Base-by-base conservation (phyloP, 2,888 invertebrate species). In the Pachliopta kotzebuea region DNA sequence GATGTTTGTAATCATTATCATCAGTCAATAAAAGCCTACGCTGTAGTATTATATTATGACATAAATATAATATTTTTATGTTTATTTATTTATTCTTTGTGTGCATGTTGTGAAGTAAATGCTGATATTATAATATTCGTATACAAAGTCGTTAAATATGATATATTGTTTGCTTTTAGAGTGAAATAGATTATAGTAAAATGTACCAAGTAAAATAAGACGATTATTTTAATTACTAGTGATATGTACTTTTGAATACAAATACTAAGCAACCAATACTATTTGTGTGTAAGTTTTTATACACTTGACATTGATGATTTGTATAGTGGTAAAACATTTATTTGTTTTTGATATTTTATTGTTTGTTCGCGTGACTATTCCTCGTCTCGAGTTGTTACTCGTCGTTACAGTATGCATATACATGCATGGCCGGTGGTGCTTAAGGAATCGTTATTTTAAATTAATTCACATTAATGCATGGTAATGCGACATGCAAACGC, bases 301-400 rank as follows among this genome's bases (percentile, higher is more conserved):
- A 21, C 50, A n/a, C n/a, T 52, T 52, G 31, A 18, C 42, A 57
- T 23, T 23, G 20, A 21, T 21, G 23, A 26, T 21, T 17, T 20
- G 18, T 24, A 21, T 14, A 62, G 56, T 21, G 50, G 23, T 17
- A 14, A 50, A 29, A 31, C 23, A 56, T 56, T 56, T 31, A 56
- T 49, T 29, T 14, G 50, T 23, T 26, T 58, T 29, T 63, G 24
- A 20, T 23, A 53, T 52, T 63, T 63, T n/a, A 59, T 63, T 31
- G 54, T 9, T 7, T 17, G 42, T 55, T 59, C 31, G 59, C 63
- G 59, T 59, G 63, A 63, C 55, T 31, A 18, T 9, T 54, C 42
- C 31, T 55, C 49, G 24, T 55, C n/a, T 58, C 54, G 17, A 26
- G 42, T 54, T 54, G 24, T 37, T 54, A 29, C 3, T 26, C 52